phyloP scores from a whole-genome alignment of 2,888 invertebrate genomes.

The Magallana nippona region DNA sequence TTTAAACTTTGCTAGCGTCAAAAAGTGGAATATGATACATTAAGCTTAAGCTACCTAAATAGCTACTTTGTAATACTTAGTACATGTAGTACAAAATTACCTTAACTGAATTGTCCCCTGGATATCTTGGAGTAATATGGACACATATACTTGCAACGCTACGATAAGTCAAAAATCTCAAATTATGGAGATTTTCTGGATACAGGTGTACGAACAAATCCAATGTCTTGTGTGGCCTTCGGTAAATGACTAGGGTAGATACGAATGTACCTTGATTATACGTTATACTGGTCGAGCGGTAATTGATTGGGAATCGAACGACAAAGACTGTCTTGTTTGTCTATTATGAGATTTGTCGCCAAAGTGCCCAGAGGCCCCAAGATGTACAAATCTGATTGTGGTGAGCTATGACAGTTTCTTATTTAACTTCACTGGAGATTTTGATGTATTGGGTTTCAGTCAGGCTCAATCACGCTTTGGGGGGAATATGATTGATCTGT shows the following conservation, averaged over 20 bases:
- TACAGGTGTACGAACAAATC: neutral
- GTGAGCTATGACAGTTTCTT: neutral
- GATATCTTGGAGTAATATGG: no score
- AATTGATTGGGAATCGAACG: constrained; percentile 19
- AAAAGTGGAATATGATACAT: no score
- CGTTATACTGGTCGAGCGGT: neutral
- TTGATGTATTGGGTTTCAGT: constrained; percentile 23
- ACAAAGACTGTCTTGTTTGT: constrained; percentile 11
- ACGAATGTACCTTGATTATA: neutral
- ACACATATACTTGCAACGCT: no score
- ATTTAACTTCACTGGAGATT: neutral
- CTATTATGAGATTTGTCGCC: neutral
- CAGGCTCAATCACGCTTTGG: constrained; percentile 4
- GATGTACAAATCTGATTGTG: constrained; percentile 4
- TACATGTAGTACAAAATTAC: no score
- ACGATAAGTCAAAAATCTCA: no score
- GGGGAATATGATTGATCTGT: neutral
- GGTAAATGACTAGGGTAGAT: neutral
- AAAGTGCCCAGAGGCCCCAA: neutral
- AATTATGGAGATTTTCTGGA: no score
- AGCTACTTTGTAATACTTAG: no score
- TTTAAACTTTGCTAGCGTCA: neutral
- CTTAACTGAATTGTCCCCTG: no score
- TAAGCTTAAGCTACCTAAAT: neutral
- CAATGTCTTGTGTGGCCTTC: neutral